Base-by-base conservation (phyloP, 1,140 invertebrate genomes). In the Thereuonema tuberculata region DNA sequence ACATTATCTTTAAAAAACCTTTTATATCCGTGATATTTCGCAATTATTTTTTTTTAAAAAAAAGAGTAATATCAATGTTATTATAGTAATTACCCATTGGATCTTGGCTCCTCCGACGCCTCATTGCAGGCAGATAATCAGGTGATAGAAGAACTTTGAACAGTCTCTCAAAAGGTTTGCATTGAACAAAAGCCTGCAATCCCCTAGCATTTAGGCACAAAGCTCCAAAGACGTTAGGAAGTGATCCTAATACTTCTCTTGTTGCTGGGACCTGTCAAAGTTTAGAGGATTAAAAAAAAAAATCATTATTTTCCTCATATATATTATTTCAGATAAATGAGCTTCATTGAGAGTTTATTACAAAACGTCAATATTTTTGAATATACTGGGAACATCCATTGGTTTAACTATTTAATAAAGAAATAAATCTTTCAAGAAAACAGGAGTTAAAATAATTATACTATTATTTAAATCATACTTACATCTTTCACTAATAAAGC, bases 211-310 rank as follows among this genome's bases (percentile, higher is more conserved):
- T 94, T 48, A 94, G 73, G 74, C 91, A 94, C 2, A 94, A 71
- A 0, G 91, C 90, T 69, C 87, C 90, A 73, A 93, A 94, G 17
- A 93, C 87, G 74, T 92, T 93, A 1, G 91, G 91, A 61, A 94
- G 73, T 1, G 89, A 89, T 21, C 87, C 86, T 28, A 94, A 74
- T 2, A 94, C 87, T 77, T 94, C 91, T 67, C 89, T 77, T 1
- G 89, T 93, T 0, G 89, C 83, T 53, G 91, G 91, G 60, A 93
- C 81, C 79, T 84, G 61, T 50, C n/a, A n/a, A n/a, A 12, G 37
- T 43, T 12, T n/a, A 43, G n/a, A 43, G 12, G 12, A 43, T 43
- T n/a, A n/a, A n/a, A 12, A n/a, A 43, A 12, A 43, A 12, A 12
- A 12, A 12, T 43, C n/a, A 12, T 12, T 12, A 43, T 43, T 43